phyloP scores from a whole-genome alignment of 2,888 invertebrate genomes.

The Micropterix aruncella region DNA sequence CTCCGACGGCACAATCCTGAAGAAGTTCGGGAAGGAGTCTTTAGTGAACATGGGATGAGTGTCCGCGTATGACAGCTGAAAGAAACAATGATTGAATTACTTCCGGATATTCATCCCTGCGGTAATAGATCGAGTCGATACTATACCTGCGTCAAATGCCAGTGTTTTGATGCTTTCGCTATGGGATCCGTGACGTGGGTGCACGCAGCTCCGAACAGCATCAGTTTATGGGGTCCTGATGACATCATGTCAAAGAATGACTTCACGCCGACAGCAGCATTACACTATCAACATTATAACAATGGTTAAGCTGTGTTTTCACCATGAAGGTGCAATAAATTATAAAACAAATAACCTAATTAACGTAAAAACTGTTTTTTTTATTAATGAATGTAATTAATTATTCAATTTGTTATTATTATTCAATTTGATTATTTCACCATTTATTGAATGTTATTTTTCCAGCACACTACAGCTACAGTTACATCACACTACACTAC shows the following conservation, averaged over 20 bases:
- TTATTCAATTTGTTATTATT: too few species aligned
- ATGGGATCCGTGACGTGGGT: slow-evolving; percentile 95
- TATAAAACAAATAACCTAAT: too few species aligned
- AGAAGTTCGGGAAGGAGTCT: slow-evolving; percentile 91
- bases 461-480: too few species aligned
- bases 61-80: slow-evolving; percentile 87
- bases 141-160: slow-evolving; percentile 95
- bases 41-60: slow-evolving; percentile 95
- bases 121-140: slow-evolving; percentile 11
- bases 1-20: slow-evolving; percentile 91
- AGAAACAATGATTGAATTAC: slow-evolving; percentile 9
- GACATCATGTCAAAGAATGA: slow-evolving; percentile 96
- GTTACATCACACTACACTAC: too few species aligned
- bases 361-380: too few species aligned
- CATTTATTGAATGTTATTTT: too few species aligned
- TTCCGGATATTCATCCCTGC: slow-evolving; percentile 1
- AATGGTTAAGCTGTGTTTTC: too few species aligned
- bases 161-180: slow-evolving; percentile 92
- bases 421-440: too few species aligned
- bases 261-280: slow-evolving; percentile 87
- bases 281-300: too few species aligned
- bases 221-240: slow-evolving; percentile 80
- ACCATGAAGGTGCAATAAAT: too few species aligned
- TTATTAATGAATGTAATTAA: too few species aligned
- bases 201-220: slow-evolving; percentile 94